Evolutionary conservation across 2,797 vertebrate species (phyloP), one percentile per base, ranked within the genome.

Genomic region (Fistularia commersonii): DNA sequence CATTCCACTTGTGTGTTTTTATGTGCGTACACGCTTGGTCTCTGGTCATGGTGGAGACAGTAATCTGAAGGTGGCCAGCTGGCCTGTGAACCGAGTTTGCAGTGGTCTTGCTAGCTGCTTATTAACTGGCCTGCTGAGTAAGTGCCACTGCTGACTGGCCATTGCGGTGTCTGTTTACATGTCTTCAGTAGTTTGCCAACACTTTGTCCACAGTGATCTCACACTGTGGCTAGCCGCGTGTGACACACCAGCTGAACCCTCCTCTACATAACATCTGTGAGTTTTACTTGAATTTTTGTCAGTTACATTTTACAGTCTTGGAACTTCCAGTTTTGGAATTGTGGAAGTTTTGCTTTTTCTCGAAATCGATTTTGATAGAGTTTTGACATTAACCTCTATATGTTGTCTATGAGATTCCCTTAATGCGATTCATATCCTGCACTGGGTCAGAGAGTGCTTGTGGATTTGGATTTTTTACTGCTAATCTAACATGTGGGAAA

Each of bases 51-150:
- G 53, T 62, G 77, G 79, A 78, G 79, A 69, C 82, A 61, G 39
- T 5, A 63, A 61, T 77, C 72, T 79, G 60, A 79, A 54, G 61
- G 76, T 81, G 66, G 23, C 23, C 57, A 44, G 60, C 13, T 72
- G 72, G 68, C 73, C 76, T 75, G 66, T 63, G 55, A 54, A 55
- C 53, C 75, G 82, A 84, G 54, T 85, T 85, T 74, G 12, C 15
- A 69, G 84, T 8, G 77, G 82, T 87, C 58, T 80, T 78, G 79
- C 84, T 76, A 85, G 80, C 66, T 76, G 67, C 82, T 82, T 70
- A 84, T 88, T 87, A 83, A 51, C 78, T 78, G 80, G 78, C 69
- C 72, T 74, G 73, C 66, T 80, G 68, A 64, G 42, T 77, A 67
- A 69, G 54, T 69, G 66, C 64, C 36, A 32, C 59, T 54, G 48